These are phyloP conservation scores for Anthopleura sola DNA, from an alignment of 64 coral and sea anemone species.

Conservation along the genomic window DNA sequence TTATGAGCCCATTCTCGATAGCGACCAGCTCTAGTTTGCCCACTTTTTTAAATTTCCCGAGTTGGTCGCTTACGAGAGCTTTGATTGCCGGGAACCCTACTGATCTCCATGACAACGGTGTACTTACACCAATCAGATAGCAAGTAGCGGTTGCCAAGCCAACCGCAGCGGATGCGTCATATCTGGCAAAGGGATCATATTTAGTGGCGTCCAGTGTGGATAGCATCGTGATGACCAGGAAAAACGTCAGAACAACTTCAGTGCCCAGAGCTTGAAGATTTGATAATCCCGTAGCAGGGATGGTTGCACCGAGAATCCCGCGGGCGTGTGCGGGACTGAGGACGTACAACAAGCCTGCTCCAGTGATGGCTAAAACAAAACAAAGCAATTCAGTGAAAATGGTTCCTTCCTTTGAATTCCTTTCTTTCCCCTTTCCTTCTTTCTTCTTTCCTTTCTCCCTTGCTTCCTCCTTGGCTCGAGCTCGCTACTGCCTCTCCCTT, in stretches of 20 bases:
- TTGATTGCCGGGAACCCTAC: too few species aligned
- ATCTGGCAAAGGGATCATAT: constrained; percentile 20
- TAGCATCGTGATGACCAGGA: constrained; percentile 43
- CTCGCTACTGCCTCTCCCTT: too few species aligned
- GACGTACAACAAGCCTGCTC: constrained; percentile 24
- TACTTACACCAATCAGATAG: constrained; percentile 53
- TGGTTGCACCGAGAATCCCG: constrained; percentile 52
- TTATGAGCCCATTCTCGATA: too few species aligned
- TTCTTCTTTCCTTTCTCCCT: not conserved
- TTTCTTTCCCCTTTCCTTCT: not conserved
- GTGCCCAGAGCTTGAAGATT: constrained; percentile 42
- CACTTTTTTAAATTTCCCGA: too few species aligned
- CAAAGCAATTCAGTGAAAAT: not conserved
- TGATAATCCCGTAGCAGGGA: constrained; percentile 30
- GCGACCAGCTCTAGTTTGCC: too few species aligned
- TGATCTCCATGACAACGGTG: not conserved
- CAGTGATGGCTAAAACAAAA: constrained; percentile 42
- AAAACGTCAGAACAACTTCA: constrained; percentile 28
- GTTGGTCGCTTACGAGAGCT: too few species aligned
- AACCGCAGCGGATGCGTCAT: constrained; percentile 45
- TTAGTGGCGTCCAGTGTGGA: constrained; percentile 47
- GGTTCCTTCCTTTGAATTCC: not conserved
- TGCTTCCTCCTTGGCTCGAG: too few species aligned
- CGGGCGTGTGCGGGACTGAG: constrained; percentile 51
- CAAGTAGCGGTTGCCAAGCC: constrained; percentile 35